Percentiles rank a stretch among this genome's conserved stretches.
phyloP scores from a whole-genome alignment of 2,888 invertebrate species.

The Micoletzkya japonica region DNA sequence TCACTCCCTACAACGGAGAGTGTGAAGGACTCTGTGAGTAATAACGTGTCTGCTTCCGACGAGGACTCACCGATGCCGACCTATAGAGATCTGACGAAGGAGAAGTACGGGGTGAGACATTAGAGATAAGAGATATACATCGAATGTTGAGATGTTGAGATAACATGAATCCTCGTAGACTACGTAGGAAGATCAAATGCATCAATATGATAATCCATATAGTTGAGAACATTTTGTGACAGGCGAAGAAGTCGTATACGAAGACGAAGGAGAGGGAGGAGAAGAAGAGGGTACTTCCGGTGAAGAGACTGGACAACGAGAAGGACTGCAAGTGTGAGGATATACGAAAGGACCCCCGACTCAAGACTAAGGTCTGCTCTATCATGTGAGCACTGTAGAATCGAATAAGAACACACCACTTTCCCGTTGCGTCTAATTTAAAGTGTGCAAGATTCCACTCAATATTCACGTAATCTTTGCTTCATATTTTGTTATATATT shows the following conservation, averaged over 20 bases:
- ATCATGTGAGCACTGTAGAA: slow-evolving; percentile 8
- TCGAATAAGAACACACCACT: too few relatives aligned
- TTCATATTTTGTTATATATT: too few relatives aligned
- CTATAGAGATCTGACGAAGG: too few relatives aligned
- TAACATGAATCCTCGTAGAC: too few relatives aligned
- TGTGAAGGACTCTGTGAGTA: too few relatives aligned
- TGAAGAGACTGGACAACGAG: slow-evolving; percentile 32
- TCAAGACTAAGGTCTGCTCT: slow-evolving; percentile 47
- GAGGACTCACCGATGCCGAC: too few relatives aligned
- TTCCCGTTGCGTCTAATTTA: too few relatives aligned
- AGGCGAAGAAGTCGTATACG: neutral
- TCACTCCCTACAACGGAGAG: slow-evolving; percentile 15
- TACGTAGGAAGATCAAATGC: neutral
- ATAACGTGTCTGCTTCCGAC: too few relatives aligned
- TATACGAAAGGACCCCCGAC: slow-evolving; percentile 39
- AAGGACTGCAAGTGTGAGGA: slow-evolving; percentile 43
- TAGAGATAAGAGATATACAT: neutral
- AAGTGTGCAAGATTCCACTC: too few relatives aligned
- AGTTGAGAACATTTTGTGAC: neutral
- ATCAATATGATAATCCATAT: neutral
- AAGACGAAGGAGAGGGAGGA: slow-evolving; percentile 31
- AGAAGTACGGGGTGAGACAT: neutral
- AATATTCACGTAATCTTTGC: too few relatives aligned
- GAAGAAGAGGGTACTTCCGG: slow-evolving; percentile 30
- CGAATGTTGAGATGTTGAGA: neutral